Percentiles rank a stretch among this genome's conserved stretches.
Conservation (phyloP, 2,797 vertebrate genomes). For the Delichon dasypus region DNA sequence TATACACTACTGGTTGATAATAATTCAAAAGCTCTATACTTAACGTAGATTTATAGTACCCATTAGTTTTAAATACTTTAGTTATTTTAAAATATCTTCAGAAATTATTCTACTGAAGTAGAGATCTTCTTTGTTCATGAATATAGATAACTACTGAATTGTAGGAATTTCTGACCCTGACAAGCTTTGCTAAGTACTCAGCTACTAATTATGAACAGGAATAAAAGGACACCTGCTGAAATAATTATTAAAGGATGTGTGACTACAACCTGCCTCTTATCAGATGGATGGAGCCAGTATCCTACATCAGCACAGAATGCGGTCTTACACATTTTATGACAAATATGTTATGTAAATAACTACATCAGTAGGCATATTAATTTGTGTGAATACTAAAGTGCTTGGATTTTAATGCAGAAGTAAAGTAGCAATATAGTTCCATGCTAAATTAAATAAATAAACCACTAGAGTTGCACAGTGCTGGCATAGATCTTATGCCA, state of each 20-base stretch:
- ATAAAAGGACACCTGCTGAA: slow-evolving; percentile 49
- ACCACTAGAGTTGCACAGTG: neutral
- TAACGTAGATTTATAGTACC: neutral
- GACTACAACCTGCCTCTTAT: neutral
- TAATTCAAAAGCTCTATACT: neutral
- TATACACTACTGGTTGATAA: neutral
- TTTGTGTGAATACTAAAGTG: neutral
- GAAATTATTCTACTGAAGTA: neutral
- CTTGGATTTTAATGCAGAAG: neutral
- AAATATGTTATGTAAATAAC: neutral
- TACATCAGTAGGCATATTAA: neutral
- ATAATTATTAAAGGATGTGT: slow-evolving; percentile 32
- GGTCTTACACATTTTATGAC: neutral
- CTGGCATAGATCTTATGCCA: neutral
- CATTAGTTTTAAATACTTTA: neutral
- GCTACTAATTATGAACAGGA: slow-evolving; percentile 28
- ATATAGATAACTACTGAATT: neutral
- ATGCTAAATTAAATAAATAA: neutral
- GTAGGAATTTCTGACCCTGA: slow-evolving; percentile 3
- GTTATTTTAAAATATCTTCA: neutral
- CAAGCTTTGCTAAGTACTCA: neutral
- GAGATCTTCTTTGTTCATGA: neutral
- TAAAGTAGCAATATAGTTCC: neutral
- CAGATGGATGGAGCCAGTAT: neutral
- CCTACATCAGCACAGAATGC: neutral